Conservation (phyloP, 64 coral and sea anemone species). For the Montipora cactus region DNA sequence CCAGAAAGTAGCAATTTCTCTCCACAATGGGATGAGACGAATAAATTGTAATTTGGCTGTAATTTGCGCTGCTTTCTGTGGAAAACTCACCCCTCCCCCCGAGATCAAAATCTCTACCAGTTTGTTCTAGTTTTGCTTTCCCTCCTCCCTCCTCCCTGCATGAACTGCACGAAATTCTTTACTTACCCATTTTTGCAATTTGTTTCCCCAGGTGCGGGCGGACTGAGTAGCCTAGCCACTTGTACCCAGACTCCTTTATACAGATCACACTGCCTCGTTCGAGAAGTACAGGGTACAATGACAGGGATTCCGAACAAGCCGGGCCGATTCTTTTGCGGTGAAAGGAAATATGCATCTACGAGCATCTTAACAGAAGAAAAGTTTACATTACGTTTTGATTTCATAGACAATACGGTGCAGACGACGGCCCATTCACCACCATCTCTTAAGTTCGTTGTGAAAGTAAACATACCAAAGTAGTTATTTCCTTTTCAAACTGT, state of each 20-base stretch:
- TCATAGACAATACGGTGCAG: not conserved
- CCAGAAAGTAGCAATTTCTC: too few relatives aligned
- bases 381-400: not conserved
- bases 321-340: conserved; percentile 95
- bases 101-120: not conserved
- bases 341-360: conserved; percentile 93
- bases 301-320: conserved; percentile 95
- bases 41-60: too few relatives aligned
- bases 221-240: conserved; percentile 88
- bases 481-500: too few relatives aligned
- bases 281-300: conserved; percentile 85
- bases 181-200: conserved; percentile 75
- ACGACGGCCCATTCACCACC: too few relatives aligned
- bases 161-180: not conserved
- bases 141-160: not conserved
- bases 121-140: not conserved
- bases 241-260: conserved; percentile 93
- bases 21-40: too few relatives aligned
- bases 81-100: too few relatives aligned
- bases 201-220: conserved; percentile 89
- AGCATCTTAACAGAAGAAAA: conserved; percentile 72
- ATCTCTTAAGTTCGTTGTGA: too few relatives aligned
- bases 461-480: too few relatives aligned
- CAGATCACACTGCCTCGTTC: conserved; percentile 89
- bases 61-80: too few relatives aligned